These are phyloP conservation scores for Hypomesus transpacificus DNA, from an alignment of 2,113 vertebrate species.

Conservation along the genomic window DNA sequence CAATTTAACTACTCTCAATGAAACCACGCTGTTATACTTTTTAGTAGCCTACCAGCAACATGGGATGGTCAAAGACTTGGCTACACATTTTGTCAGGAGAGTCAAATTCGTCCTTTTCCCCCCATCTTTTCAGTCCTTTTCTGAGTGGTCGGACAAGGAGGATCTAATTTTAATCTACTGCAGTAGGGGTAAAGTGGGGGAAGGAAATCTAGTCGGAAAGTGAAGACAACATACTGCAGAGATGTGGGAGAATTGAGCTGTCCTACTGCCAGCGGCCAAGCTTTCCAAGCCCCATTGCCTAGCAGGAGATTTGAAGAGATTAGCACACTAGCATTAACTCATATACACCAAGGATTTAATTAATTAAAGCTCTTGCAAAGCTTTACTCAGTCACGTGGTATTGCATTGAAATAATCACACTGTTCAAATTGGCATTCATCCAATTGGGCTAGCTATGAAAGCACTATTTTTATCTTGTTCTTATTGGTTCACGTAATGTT, in stretches of 20 bases:
- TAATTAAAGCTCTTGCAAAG: constrained; percentile 71
- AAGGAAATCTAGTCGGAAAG: constrained; percentile 40
- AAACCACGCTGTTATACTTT: not conserved
- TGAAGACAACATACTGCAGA: constrained; percentile 51
- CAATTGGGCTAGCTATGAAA: constrained; percentile 57
- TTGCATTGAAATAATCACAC: constrained; percentile 58
- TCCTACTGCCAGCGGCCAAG: constrained; percentile 70
- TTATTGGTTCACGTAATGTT: constrained; percentile 47
- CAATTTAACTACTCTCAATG: not conserved
- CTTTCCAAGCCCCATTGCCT: constrained; percentile 66
- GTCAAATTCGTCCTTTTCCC: not conserved
- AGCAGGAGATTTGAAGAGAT: constrained; percentile 76
- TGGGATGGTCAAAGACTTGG: constrained; percentile 15
- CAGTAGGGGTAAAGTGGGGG: constrained; percentile 13
- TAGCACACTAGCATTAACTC: constrained; percentile 71
- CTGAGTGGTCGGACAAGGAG: constrained; percentile 31
- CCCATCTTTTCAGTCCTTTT: constrained; percentile 13
- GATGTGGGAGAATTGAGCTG: constrained; percentile 64
- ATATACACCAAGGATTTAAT: constrained; percentile 74
- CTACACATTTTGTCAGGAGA: constrained; percentile 14
- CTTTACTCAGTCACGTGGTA: constrained; percentile 58
- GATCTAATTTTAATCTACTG: constrained; percentile 35
- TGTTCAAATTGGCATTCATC: constrained; percentile 57
- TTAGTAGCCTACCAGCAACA: not conserved
- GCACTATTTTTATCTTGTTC: constrained; percentile 60